These are phyloP conservation scores for Tachypleus tridentatus DNA, from an alignment of 1,140 invertebrate species.

Conservation along the genomic window DNA sequence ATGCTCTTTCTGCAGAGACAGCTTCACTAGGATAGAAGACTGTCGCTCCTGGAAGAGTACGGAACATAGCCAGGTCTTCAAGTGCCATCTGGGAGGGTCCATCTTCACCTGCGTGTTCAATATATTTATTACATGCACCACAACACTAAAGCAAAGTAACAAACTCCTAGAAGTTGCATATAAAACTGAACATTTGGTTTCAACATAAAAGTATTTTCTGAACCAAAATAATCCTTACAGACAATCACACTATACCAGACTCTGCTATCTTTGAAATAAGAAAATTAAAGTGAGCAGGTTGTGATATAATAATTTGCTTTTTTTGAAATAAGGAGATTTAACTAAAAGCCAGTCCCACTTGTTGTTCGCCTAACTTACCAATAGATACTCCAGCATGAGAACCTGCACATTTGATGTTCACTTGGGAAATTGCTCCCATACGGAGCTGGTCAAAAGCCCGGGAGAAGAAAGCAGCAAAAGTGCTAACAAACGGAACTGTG, in stretches of 20 bases:
- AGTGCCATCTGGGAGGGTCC: slow-evolving; percentile 99
- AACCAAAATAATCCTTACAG: too few species aligned
- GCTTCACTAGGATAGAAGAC: slow-evolving; percentile 97
- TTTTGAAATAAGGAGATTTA: too few species aligned
- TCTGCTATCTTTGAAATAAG: too few species aligned
- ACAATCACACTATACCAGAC: too few species aligned
- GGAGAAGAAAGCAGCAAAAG: slow-evolving; percentile 96
- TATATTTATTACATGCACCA: too few species aligned
- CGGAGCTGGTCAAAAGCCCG: slow-evolving; percentile 94
- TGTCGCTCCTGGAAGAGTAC: slow-evolving; percentile 76
- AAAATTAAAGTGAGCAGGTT: too few species aligned
- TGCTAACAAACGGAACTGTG: slow-evolving; percentile 83
- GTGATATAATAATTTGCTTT: too few species aligned
- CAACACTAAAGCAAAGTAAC: too few species aligned
- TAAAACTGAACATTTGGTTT: too few species aligned
- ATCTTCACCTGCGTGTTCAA: slow-evolving; percentile 59
- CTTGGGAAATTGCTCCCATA: slow-evolving; percentile 98
- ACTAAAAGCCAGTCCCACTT: too few species aligned
- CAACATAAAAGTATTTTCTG: too few species aligned
- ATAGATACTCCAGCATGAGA: slow-evolving; percentile 92
- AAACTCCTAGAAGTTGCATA: too few species aligned
- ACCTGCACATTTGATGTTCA: slow-evolving; percentile 87
- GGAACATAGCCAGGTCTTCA: slow-evolving; percentile 94
- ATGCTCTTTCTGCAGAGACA: slow-evolving; percentile 80
- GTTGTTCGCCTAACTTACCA: slow-evolving; percentile 28